Base-by-base conservation (phyloP, 2,113 vertebrate genomes). In the Lanius collurio region DNA sequence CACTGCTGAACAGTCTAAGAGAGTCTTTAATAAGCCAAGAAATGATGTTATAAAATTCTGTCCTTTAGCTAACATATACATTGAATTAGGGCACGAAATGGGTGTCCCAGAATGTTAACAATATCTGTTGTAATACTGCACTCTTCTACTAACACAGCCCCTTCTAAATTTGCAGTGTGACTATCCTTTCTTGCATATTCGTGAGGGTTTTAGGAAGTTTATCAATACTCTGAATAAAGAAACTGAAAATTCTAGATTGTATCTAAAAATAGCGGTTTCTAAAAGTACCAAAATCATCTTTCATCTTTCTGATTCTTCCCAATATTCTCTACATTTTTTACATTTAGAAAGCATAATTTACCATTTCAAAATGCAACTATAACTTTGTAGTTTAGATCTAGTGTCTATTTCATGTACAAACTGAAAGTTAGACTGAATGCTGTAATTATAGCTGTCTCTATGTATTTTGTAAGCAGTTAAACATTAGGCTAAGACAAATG, bases 381-480 rank as follows among this genome's bases (percentile, higher is more conserved):
- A 27, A 73, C 41, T 78, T 73, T 83, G 15, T 86, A 50, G 11
- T 89, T 89, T 67, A 60, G 44, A 64, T 11, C 6, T 91, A 20
- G 15, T 56, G 21, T 13, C 26, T 79, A 30, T 69, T 87, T 91
- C 31, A 68, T 6, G 2, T 79, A 47, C 30, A 30, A 71, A 56
- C n/a, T 68, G 46, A 30, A 85, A 68, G 39, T 63, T 75, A 52
- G 47, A 65, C 50, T 82, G 69, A 79, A 83, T 28, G 8, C 13
- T 87, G 24, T 76, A 79, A 74, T 82, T 89, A 63, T 9, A 63
- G 10, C 60, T 92, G 30, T 84, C 57, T 90, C 44, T 84, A 47
- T 63, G 8, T 60, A 76, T 94, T 96, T 91, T 83, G 28, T 56
- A 87, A 95, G 33, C 27, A 71, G 56, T 68, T 94, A 75, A 93